Evolutionary conservation across 2,113 vertebrate genomes (phyloP).

Genomic region (Natator depressus): DNA sequence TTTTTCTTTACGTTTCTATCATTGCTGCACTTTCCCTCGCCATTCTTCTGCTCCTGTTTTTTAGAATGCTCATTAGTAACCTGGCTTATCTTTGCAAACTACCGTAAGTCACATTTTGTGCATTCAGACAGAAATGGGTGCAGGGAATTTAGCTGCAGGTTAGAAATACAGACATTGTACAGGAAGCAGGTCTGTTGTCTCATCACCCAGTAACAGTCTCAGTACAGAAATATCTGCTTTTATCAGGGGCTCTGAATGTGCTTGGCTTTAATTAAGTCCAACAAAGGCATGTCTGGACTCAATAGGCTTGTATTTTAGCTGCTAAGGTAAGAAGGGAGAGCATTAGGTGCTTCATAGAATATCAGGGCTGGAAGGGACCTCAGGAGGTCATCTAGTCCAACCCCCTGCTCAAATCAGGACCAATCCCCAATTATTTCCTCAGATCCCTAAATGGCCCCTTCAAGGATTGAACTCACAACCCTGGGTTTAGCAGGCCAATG

Average conservation of each 20-base stretch:
- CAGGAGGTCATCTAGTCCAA: no score
- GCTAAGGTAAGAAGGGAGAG: conserved; percentile 59
- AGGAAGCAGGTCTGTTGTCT: conserved; percentile 12
- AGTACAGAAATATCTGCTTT: conserved; percentile 42
- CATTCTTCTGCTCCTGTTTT: not conserved
- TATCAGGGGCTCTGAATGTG: conserved; percentile 34
- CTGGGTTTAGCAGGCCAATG: no score
- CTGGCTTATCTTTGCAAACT: conserved; percentile 12
- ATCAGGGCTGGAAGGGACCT: no score
- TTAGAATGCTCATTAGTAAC: not conserved
- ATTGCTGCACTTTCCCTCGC: not conserved
- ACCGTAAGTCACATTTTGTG: not conserved
- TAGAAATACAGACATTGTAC: not conserved
- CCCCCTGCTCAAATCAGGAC: no score
- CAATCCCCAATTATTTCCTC: no score
- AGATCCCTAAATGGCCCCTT: no score
- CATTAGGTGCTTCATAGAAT: not conserved
- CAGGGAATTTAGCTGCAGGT: conserved; percentile 1
- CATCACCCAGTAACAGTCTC: not conserved
- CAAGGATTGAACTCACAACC: no score
- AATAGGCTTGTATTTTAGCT: conserved; percentile 64
- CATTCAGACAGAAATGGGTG: not conserved
- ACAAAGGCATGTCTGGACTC: conserved; percentile 48
- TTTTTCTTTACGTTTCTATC: not conserved
- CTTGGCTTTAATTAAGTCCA: conserved; percentile 74